Evolutionary conservation across 2,113 vertebrate genomes (phyloP).

Genomic region (Nerophis lumbriciformis): DNA sequence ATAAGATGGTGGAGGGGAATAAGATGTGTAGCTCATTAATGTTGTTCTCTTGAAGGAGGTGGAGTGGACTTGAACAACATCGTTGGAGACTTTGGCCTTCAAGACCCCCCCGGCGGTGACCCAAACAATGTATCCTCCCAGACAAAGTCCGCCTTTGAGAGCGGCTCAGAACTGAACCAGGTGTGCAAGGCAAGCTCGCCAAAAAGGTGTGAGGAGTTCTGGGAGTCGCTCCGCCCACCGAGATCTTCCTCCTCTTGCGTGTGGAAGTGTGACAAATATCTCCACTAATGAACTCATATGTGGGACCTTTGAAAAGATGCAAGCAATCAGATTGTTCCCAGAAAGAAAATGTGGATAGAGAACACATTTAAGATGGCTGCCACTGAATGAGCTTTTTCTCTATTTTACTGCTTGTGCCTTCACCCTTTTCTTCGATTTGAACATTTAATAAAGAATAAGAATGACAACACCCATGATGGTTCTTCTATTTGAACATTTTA

Average conservation of each 20-base stretch:
- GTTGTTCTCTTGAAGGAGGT: no score
- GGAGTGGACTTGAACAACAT: not conserved
- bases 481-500: slow-evolving; percentile 47
- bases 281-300: no score
- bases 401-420: slow-evolving; percentile 46
- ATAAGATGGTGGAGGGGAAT: no score
- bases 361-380: no score
- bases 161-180: slow-evolving; percentile 40
- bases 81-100: not conserved
- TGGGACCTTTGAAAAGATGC: no score
- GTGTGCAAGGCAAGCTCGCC: slow-evolving; percentile 57
- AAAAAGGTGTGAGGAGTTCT: not conserved
- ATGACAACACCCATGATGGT: not conserved
- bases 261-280: no score
- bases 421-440: slow-evolving; percentile 51
- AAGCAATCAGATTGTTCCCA: no score
- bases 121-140: slow-evolving; percentile 50
- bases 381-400: slow-evolving; percentile 9
- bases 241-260: no score
- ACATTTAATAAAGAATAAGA: slow-evolving; percentile 42
- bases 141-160: slow-evolving; percentile 61
- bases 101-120: not conserved
- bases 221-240: no score
- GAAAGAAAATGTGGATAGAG: no score
- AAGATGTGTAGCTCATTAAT: not conserved